A percentile compares a stretch with the other conserved stretches of the same genome.
These are phyloP conservation scores for Triplophysa siluroides DNA, from an alignment of 2,113 vertebrate genomes.

Conservation along the genomic window DNA sequence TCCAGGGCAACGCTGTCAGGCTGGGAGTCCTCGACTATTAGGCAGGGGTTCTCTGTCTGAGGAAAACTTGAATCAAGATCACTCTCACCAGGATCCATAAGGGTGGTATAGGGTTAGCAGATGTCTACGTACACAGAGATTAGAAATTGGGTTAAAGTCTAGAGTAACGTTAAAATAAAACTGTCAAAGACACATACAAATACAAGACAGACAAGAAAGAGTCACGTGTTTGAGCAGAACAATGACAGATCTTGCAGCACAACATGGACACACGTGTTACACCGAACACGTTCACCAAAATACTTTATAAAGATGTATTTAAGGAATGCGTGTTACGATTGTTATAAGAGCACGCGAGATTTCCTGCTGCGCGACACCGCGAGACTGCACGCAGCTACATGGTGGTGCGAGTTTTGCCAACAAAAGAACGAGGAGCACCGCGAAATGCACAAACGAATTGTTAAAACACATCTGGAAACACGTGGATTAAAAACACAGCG, in stretches of 20 bases:
- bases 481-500: neutral
- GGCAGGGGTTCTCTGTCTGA: conserved; percentile 81
- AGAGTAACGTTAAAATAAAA: neutral
- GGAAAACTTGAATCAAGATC: conserved; percentile 84
- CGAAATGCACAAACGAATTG: neutral
- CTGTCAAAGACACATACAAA: neutral
- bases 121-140: conserved; percentile 35
- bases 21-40: conserved; percentile 93
- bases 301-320: neutral
- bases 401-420: neutral
- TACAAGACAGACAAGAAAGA: neutral
- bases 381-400: neutral
- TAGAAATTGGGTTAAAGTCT: neutral
- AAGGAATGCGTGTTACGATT: no score
- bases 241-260: neutral
- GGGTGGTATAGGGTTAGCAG: conserved; percentile 56
- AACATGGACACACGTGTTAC: neutral
- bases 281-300: neutral
- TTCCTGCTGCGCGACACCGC: neutral
- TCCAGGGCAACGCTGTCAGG: conserved; percentile 80
- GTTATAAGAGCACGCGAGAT: neutral
- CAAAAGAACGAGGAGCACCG: neutral
- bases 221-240: neutral
- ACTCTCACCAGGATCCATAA: conserved; percentile 82
- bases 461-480: neutral